A percentile compares a stretch with the other conserved stretches of the same genome.
Evolutionary conservation across 2,888 invertebrate genomes (phyloP).

Genomic region (Phaonia tiefii): DNA sequence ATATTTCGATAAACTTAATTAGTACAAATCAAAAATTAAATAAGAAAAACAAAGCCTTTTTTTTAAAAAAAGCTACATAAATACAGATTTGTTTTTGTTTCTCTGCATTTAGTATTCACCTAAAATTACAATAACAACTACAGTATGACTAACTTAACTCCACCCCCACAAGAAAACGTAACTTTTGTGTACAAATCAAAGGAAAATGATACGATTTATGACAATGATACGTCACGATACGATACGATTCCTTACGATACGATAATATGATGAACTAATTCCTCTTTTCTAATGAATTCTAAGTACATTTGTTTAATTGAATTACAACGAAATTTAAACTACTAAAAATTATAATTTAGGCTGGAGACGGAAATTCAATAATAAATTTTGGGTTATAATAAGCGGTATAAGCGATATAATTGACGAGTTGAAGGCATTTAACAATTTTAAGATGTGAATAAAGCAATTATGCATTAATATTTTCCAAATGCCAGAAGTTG

Average conservation of each 20-base stretch:
- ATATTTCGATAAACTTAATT: conserved; percentile 21
- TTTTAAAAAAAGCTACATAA: conserved; percentile 52
- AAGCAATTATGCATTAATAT: too few relatives aligned
- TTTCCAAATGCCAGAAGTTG: too few relatives aligned
- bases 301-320: conserved; percentile 7
- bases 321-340: neutral
- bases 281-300: neutral
- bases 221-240: too few relatives aligned
- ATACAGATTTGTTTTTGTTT: conserved; percentile 11
- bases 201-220: too few relatives aligned
- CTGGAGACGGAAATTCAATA: too few relatives aligned
- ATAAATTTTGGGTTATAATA: too few relatives aligned
- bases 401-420: too few relatives aligned
- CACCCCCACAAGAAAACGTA: neutral
- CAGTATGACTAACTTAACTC: conserved; percentile 20
- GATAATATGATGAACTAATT: too few relatives aligned
- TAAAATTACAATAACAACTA: conserved; percentile 65
- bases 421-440: too few relatives aligned
- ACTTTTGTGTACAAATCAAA: neutral
- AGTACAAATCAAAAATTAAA: conserved; percentile 11
- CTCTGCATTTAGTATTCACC: conserved; percentile 18
- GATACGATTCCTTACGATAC: too few relatives aligned
- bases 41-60: conserved; percentile 38
- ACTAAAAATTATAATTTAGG: too few relatives aligned
- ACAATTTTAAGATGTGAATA: too few relatives aligned